Conservation (phyloP, 2,113 vertebrate species). For the Brachionichthys hirsutus region DNA sequence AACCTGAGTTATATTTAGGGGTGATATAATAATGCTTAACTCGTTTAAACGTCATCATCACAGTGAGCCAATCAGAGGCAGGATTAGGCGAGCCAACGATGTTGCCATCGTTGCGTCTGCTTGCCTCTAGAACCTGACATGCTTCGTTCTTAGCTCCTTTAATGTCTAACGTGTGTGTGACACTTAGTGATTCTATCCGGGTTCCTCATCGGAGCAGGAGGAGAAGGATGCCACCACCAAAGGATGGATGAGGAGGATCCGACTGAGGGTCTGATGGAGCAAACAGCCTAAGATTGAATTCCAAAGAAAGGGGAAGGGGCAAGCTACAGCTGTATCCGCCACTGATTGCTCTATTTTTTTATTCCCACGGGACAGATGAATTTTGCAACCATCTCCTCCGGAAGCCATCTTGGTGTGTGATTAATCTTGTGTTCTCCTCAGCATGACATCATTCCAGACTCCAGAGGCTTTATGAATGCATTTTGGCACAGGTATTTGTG, state of each 20-base stretch:
- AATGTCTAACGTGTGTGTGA: too few relatives aligned
- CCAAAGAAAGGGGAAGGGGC: conserved; percentile 22
- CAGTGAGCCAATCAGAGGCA: too few relatives aligned
- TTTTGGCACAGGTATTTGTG: conserved; percentile 34
- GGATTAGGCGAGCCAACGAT: too few relatives aligned
- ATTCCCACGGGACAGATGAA: conserved; percentile 45
- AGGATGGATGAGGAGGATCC: conserved; percentile 52
- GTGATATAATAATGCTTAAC: background rate
- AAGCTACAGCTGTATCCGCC: conserved; percentile 50
- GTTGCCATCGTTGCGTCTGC: too few relatives aligned
- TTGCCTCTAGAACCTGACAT: too few relatives aligned
- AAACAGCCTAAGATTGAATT: conserved; percentile 42
- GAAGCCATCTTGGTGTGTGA: conserved; percentile 46
- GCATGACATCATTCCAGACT: conserved; percentile 34
- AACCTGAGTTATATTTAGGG: conserved; percentile 31
- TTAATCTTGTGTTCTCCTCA: conserved; percentile 55
- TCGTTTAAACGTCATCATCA: too few relatives aligned
- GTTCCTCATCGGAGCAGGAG: conserved; percentile 2
- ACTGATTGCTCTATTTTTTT: conserved; percentile 58
- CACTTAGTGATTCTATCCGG: too few relatives aligned
- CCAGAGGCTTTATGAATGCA: conserved; percentile 31
- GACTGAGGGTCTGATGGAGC: conserved; percentile 41
- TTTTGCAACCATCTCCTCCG: conserved; percentile 30
- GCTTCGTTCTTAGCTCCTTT: too few relatives aligned
- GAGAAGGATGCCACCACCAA: conserved; percentile 36